Percentiles rank a stretch among this genome's conserved stretches.
These are phyloP conservation scores for Rhynchotus rufescens DNA, from an alignment of 2,797 vertebrate genomes.

Conservation along the genomic window DNA sequence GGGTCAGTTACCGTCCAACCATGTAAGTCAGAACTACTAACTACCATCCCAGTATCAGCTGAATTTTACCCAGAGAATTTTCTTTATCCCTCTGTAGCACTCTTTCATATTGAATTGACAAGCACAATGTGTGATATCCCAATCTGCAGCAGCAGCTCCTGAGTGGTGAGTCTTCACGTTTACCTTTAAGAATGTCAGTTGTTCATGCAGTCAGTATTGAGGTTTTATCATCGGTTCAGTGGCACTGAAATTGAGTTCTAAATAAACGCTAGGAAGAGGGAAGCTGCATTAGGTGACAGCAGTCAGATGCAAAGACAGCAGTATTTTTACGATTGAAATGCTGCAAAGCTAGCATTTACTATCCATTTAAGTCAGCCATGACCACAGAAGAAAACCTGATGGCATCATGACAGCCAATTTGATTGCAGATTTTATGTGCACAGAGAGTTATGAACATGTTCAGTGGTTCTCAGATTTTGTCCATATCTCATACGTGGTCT, in stretches of 20 bases:
- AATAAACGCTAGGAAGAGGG: not conserved
- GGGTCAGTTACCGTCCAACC: too few species aligned
- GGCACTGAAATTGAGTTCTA: not conserved
- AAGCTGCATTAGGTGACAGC: not conserved
- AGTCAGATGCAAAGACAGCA: not conserved
- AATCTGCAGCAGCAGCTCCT: not conserved
- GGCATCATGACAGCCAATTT: not conserved
- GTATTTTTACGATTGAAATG: conserved; percentile 1
- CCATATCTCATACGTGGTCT: not conserved
- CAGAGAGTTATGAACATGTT: not conserved
- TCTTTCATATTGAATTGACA: not conserved
- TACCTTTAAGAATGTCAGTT: conserved; percentile 8
- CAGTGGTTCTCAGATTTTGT: not conserved
- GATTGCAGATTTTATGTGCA: not conserved
- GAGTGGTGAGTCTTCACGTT: conserved; percentile 15
- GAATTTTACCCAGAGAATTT: not conserved
- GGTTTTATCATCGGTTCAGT: conserved; percentile 17
- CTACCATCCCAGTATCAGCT: not conserved
- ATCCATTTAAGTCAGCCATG: not conserved
- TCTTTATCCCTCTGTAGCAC: not conserved
- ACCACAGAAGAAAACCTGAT: not conserved
- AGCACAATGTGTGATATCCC: not conserved
- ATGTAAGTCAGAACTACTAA: not conserved
- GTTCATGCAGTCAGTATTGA: not conserved
- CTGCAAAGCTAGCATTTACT: not conserved